Evolutionary conservation across 2,797 vertebrate species (phyloP), one percentile per base, ranked within the genome.

Genomic region (Crenuchus spilurus): DNA sequence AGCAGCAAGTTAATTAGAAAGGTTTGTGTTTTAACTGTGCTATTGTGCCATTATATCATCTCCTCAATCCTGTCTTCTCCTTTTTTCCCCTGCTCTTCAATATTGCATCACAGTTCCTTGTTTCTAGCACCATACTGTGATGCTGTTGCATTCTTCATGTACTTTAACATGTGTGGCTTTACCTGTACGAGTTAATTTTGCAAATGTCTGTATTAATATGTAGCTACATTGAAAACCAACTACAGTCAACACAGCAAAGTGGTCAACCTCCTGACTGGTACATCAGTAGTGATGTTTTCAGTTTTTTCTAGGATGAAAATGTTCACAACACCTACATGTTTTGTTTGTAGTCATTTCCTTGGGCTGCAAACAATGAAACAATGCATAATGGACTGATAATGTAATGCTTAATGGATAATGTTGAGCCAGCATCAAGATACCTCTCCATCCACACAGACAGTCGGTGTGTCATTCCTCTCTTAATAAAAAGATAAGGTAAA

Each of bases 1-100:
- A 54, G 41, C 22, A 33, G 26, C 33, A 18, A 73, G 6, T 54
- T 67, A 30, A 57, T 67, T 35, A 65, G 37, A 57, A 60, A 64
- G 2, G 2, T 22, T 67, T 48, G 14, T 39, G 16, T 41, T 70
- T 74, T 46, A 57, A 22, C 64, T 33, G 70, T 31, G 39, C 51
- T 28, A n/a, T 60, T 67, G 68, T 48, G 49, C 9, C 49, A 24
- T 37, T 51, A 46, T 51, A 42, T 77, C 42, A 66, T 51, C 8
- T 42, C 46, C 30, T 30, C 5, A 6, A 13, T 42, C 28, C 18
- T n/a, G 20, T 11, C 37, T 14, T n/a, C 63, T 24, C 4, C 4
- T 5, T 2, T 30, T 18, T 37, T 20, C 9, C 10, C 7, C 18
- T 28, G 20, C 37, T 49, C 46, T n/a, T 39, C 46, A 14, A 22